Base-by-base conservation (phyloP, 2,888 invertebrate species). In the Eupithecia dodoneata region DNA sequence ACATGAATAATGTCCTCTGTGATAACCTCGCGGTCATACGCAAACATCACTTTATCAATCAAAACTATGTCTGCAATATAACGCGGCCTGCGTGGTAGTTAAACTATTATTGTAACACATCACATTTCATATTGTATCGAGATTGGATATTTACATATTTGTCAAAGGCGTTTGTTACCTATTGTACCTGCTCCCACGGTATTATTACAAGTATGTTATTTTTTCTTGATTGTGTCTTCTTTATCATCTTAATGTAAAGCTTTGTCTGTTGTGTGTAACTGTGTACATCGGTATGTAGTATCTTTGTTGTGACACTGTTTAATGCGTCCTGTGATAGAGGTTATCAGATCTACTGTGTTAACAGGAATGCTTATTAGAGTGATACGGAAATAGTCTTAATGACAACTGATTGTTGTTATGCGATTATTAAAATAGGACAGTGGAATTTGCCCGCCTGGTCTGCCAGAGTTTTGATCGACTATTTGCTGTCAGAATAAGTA, bases 41-140 rank as follows among this genome's bases (percentile, higher is more conserved):
- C 83, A 85, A 83, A 81, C 88, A 91, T 90, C 89, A 86, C 87
- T 82, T 87, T 89, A 91, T 92, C 90, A 92, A 92, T 93, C 92
- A 90, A 90, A 70, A 91, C 86, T 90, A 88, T 88, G 88, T 87
- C 88, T 89, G 88, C 86, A 89, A 88, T 85, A 89, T 91, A 90
- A 91, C 85, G 84, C 83, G 83, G 69, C 18, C 10, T 83, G 86
- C 83, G 87, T 82, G 69, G 79, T 59, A 59, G 70, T 72, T 63
- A 75, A 91, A 91, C 90, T 91, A 44, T 15, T 12, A 67, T 66
- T 74, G 59, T 69, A 72, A 59, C 66, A 59, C 42, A 66, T 12
- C 7, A 44, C n/a, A 18, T 59, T 18, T 59, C 71, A 71, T 65
- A 41, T 66, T 18, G 18, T 7, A 45, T 52, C 10, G 41, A 42